phyloP scores from a whole-genome alignment of 2,113 vertebrate genomes.

The Circaetus cinerascens region DNA sequence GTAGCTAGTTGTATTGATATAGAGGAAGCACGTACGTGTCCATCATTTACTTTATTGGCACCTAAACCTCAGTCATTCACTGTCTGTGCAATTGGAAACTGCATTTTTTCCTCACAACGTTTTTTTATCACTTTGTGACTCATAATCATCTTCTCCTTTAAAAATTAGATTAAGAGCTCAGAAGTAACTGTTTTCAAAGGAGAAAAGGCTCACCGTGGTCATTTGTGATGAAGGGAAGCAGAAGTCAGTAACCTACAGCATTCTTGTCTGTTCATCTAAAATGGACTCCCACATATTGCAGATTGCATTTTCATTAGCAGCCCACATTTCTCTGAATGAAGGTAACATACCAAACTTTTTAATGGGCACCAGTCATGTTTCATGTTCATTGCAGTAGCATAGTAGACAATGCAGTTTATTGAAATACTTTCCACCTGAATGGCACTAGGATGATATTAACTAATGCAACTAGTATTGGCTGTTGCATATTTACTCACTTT shows the following conservation, averaged over 20 bases:
- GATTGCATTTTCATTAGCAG: not conserved
- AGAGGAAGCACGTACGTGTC: not conserved
- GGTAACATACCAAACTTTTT: not conserved
- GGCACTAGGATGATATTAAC: not conserved
- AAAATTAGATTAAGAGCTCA: not conserved
- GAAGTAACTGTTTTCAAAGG: not conserved
- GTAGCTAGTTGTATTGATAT: not conserved
- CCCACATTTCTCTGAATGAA: not conserved
- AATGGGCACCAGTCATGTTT: not conserved
- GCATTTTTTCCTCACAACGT: not conserved
- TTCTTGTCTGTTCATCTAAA: not conserved
- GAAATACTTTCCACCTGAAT: not conserved
- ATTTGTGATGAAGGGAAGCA: not conserved
- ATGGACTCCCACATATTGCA: not conserved
- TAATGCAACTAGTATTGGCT: not conserved
- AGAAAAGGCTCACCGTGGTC: not conserved
- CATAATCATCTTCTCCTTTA: not conserved
- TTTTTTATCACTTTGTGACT: not conserved
- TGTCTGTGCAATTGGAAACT: not conserved
- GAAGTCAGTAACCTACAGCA: conserved; percentile 6
- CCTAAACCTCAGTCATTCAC: not conserved
- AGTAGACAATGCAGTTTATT: not conserved
- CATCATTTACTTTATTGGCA: not conserved
- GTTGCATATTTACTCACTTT: not conserved
- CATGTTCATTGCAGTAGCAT: not conserved